phyloP scores from a whole-genome alignment of 1,140 invertebrate species.

The Heliconius eleuchia region DNA sequence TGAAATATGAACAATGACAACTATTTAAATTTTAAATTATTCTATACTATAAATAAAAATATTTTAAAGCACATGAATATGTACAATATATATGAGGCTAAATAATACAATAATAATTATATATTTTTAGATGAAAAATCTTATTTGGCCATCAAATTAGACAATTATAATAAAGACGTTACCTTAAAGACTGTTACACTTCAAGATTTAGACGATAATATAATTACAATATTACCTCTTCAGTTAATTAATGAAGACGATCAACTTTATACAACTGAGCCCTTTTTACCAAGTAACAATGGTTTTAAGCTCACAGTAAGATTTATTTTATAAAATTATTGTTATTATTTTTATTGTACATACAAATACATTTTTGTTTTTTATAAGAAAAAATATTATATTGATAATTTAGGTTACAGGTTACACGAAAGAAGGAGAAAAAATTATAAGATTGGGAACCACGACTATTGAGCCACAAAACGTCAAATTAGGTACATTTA shows the following conservation, averaged over 20 bases:
- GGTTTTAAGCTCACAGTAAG: constrained; percentile 54
- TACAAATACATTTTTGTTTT: too few relatives aligned
- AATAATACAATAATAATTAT: neutral
- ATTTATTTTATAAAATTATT: neutral
- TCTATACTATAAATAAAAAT: too few relatives aligned
- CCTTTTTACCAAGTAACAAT: constrained; percentile 37
- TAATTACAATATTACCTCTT: constrained; percentile 36
- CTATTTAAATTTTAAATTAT: too few relatives aligned
- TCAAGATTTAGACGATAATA: constrained; percentile 41
- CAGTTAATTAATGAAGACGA: constrained; percentile 38
- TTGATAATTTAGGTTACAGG: constrained; percentile 46
- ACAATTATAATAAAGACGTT: constrained; percentile 36
- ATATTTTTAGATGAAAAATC: constrained; percentile 37
- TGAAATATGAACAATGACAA: neutral
- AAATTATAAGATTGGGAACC: constrained; percentile 43
- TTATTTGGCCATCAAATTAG: constrained; percentile 46
- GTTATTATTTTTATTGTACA: neutral
- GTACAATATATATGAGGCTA: too few relatives aligned
- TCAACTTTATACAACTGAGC: constrained; percentile 46
- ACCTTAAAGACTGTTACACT: constrained; percentile 42
- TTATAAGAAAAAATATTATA: neutral
- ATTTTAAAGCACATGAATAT: too few relatives aligned
- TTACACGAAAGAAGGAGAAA: constrained; percentile 30
- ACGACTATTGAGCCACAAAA: constrained; percentile 47
- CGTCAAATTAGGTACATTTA: neutral